Evolutionary conservation across 1,140 invertebrate genomes (phyloP), one percentile per base, ranked within the genome.

Genomic region (Galleria mellonella): DNA sequence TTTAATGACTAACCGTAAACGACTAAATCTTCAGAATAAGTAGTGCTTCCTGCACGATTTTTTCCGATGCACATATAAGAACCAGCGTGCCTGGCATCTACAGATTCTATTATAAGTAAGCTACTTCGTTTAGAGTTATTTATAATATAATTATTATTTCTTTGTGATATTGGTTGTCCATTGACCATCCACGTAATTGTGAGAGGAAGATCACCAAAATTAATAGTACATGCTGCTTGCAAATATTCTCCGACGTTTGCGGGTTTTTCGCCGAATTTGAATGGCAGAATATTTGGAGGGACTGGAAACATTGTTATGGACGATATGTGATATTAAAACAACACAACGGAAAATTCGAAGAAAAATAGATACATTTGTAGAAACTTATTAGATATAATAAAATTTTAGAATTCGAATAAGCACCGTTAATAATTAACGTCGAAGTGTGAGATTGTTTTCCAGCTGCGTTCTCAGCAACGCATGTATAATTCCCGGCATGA

Each of bases 201-300:
- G 54, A 97, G 87, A 1, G 95, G 95, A 38, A 92, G 87, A 73
- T 96, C 94, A 31, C 95, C 95, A 74, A 95, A 94, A 54, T 92
- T 91, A n/a, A 97, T 91, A 15, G 93, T 92, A 81, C 96, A 98
- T 6, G 91, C 89, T 27, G 92, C 88, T 55, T 90, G 93, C 43
- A 90, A 89, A 64, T 89, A 91, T 65, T 93, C 92, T 51, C 92
- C 91, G 47, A 91, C 89, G 64, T 94, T 92, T 43, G 92, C 87
- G 48, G 89, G 87, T 57, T 92, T 91, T 46, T 90, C 89, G 45
- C 90, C 90, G 87, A 83, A 87, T 63, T 59, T 89, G 81, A 83
- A 87, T 82, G 90, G 91, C 56, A 87, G 70, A 52, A 91, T 88
- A 60, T 89, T 89, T 52, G 91, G 86, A 55, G 90, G 90, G 73